Evolutionary conservation across 2,797 vertebrate genomes (phyloP).

Genomic region (Phrynocephalus vlangalii): DNA sequence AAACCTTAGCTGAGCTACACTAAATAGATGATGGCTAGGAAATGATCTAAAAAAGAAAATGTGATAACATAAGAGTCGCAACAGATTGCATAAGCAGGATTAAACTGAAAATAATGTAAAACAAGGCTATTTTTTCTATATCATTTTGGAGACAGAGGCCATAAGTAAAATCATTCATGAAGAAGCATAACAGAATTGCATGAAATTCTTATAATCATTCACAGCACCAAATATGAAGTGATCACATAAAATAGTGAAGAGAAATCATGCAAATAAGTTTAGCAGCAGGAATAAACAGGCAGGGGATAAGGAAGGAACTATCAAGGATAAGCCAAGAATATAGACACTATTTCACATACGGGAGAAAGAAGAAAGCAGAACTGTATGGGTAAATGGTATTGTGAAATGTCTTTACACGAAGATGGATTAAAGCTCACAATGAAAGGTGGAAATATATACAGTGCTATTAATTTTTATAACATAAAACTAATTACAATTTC

Average conservation of each 20-base stretch:
- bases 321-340: not conserved
- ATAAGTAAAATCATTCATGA: fast-evolving
- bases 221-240: not conserved
- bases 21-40: constrained; percentile 11
- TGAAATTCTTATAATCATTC: fast-evolving
- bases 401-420: not conserved
- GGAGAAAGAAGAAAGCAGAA: not conserved
- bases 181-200: not conserved
- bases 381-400: not conserved
- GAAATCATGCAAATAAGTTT: not conserved
- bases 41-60: not conserved
- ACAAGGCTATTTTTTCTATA: not conserved
- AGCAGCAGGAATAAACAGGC: not conserved
- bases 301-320: not conserved
- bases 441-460: not conserved
- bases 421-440: not conserved
- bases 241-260: not conserved
- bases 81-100: not conserved
- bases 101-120: not conserved
- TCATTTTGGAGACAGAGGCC: not conserved
- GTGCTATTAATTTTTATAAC: constrained; percentile 7
- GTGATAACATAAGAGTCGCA: not conserved
- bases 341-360: constrained; percentile 3
- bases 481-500: not conserved
- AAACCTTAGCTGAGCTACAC: not conserved